Base-by-base conservation (phyloP, 2,113 vertebrate species). In the Cromileptes altivelis region DNA sequence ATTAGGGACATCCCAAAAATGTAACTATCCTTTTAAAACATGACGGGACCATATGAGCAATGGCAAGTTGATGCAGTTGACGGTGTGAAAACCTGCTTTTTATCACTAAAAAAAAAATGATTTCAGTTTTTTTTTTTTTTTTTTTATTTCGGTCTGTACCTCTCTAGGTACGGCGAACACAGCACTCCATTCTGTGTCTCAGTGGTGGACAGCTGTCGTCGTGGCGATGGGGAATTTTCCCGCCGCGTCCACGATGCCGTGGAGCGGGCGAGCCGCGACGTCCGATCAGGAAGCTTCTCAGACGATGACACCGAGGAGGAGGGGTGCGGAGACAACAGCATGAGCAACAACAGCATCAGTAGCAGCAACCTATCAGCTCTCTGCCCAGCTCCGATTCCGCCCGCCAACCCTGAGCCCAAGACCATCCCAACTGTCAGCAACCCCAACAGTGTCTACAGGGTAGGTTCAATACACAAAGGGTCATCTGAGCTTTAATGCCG, bases 401-500 rank as follows among this genome's bases (percentile, higher is more conserved):
- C 80, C 0, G 0, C 57, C 62, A 85, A 63, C 78, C 33, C 47
- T 0, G 93, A 95, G 61, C 91, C 92, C 53, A 95, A 96, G 85
- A 94, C 84, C 82, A 96, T 96, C 82, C 98, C 98, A 1, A 99
- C 97, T 0, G 97, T 99, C 87, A 97, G 94, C 94, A 99, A 99
- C 85, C 98, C 98, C 3, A 99, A 98, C 93, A 99, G 98, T 1
- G 89, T 99, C 68, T 99, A 99, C 87, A 95, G 98, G 97, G 98
- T 98, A 84, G 70, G 91, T 68, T 4, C 10, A 42, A 11, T 0
- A 40, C 8, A 55, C 47, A 17, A 37, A 27, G 25, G 25, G 14
- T 25, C 4, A 42, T 6, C 1, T 45, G 42, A 10, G 6, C 12
- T 45, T 42, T 10, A 7, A 42, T 42, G 40, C 40, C 40, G 0